Evolutionary conservation across 2,888 invertebrate species (phyloP), one percentile per base, ranked within the genome.

Genomic region (Papilio elwesi): DNA sequence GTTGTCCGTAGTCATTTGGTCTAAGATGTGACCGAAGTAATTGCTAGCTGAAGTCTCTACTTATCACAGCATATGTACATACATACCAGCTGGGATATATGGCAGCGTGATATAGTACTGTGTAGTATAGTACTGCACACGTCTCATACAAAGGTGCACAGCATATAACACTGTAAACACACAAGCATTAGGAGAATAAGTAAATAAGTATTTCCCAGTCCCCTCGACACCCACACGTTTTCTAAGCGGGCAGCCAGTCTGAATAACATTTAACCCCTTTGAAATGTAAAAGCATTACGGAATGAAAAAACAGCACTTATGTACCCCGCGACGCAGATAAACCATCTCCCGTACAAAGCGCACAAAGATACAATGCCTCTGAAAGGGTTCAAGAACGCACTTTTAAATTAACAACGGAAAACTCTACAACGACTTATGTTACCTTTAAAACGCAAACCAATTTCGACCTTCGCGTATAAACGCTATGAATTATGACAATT

Each of bases 271-370:
- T 93, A 93, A 93, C 93, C 93, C 93, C 92, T 93, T 93, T 93
- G 87, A 93, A 92, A 93, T 92, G 91, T 93, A 91, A 93, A 93
- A 93, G 93, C 93, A 93, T 93, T 93, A 93, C 92, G 89, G 91
- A 93, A 93, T 93, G 93, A 93, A 93, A 93, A 93, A 93, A 93
- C 93, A 93, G 91, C 92, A 93, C 93, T 93, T 91, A 93, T 93
- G 92, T 93, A 93, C 93, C 92, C 90, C 87, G 90, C 91, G 91
- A 92, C 88, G 89, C 87, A 89, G 93, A 93, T 93, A 93, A 93
- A 93, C 92, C 92, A 93, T 93, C 93, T 92, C 92, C 81, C 83
- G 91, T 92, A 93, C 93, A 93, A 93, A 93, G 93, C 90, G 90
- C 88, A 93, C 93, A 93, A 93, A 92, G 93, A 93, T 93, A 93